Evolutionary conservation across 2,113 vertebrate species (phyloP), one percentile per base, ranked within the genome.

Genomic region (Sterrhoptilus dennistouni): DNA sequence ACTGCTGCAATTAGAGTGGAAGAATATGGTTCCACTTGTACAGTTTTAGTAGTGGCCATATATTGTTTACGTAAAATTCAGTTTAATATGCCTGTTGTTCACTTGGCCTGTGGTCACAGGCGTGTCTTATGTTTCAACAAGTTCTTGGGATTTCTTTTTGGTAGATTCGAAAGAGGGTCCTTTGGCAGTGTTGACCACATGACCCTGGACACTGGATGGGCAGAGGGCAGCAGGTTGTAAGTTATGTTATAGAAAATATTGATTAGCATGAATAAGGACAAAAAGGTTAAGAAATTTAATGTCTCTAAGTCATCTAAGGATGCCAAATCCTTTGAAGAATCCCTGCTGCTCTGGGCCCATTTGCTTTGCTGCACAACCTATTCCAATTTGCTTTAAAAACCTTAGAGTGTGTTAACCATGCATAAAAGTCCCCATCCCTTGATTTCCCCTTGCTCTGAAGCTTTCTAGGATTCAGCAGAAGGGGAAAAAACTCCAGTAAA

Each of bases 161-260:
- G 31, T 14, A 38, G 15, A 23, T 83, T 72, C 91, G 40, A 42
- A 42, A 68, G 29, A 36, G 33, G 24, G 5, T 56, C 36, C 33
- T 66, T 78, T 75, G 74, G 22, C 57, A 56, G 22, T 22, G 20
- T 3, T 44, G 40, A 25, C 10, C 8, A 0, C 24, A 27, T 47
- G 27, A 60, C 31, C 50, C 27, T 36, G 15, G n/a, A 14, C 35
- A 20, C 45, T 28, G 47, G 16, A 40, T 6, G 88, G 49, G 53
- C 40, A 42, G 1, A 7, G 23, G 8, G 18, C 3, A 9, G 15
- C 31, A 86, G 28, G 54, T 69, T 0, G 0, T 71, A 45, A 75
- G 2, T 64, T 31, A 33, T 5, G 7, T 60, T 68, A 49, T 3
- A 75, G 44, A 59, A 65, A 15, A 44, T 59, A 50, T 27, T 40